Percentiles rank a stretch among this genome's conserved stretches.
Evolutionary conservation across 1,140 invertebrate species (phyloP).

Genomic region (Aphaenogaster ashmeadi): DNA sequence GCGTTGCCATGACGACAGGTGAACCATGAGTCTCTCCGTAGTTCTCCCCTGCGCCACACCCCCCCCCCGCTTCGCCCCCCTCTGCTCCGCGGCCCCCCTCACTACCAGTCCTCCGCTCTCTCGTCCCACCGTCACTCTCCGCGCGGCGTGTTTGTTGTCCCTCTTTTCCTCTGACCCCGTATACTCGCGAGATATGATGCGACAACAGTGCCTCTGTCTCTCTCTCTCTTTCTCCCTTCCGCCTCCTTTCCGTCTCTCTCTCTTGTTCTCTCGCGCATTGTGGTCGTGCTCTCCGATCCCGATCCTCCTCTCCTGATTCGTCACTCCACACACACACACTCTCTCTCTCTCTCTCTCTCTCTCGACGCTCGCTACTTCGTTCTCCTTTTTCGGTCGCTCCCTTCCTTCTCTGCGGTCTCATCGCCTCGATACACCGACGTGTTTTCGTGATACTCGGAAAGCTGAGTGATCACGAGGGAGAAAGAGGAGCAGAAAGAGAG

Average conservation of each 20-base stretch:
- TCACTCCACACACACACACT: background rate
- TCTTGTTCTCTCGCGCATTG: constrained; percentile 19
- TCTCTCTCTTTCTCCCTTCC: constrained; percentile 14
- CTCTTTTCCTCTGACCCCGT: constrained; percentile 68
- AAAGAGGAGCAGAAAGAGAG: background rate
- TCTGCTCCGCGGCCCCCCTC: constrained; percentile 38
- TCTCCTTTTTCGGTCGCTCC: constrained; percentile 59
- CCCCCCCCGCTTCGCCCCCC: constrained; percentile 10
- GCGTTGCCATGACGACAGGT: constrained; percentile 87
- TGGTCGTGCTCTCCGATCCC: constrained; percentile 25
- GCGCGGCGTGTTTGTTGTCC: constrained; percentile 62
- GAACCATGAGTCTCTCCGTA: constrained; percentile 80
- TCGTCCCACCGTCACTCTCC: constrained; percentile 6
- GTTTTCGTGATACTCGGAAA: constrained; percentile 56
- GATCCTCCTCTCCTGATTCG: constrained; percentile 31
- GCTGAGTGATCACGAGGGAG: background rate
- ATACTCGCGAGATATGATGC: constrained; percentile 67
- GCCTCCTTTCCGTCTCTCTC: background rate
- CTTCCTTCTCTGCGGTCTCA: constrained; percentile 60
- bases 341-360: background rate
- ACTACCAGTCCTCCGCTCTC: background rate
- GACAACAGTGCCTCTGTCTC: constrained; percentile 63
- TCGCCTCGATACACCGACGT: constrained; percentile 34
- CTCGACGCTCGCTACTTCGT: constrained; percentile 16
- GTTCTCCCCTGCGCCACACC: background rate